Evolutionary conservation across 1,140 invertebrate genomes (phyloP), one percentile per base, ranked within the genome.

Genomic region (Polypedilum vanderplanki): DNA sequence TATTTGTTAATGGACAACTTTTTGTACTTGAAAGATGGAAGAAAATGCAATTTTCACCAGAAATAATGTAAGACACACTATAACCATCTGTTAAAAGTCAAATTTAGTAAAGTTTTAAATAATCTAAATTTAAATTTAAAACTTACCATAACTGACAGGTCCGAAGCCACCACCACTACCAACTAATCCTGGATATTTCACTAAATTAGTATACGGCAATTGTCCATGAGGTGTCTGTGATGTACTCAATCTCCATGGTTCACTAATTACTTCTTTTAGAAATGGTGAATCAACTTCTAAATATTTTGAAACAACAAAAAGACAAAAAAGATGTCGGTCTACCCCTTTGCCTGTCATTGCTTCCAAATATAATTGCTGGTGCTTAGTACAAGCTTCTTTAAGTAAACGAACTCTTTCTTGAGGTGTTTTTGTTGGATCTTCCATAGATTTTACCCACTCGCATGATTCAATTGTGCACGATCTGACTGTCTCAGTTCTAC

Each of bases 251-350:
- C 94, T 89, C 95, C 97, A 99, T 10, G 97, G 96, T 81, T 98
- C 97, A 81, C 94, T 98, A 74, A 99, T 87, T 41, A 99, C 96
- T 84, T 98, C 91, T 85, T 94, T 82, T 18, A 98, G 86, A 87
- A 99, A 98, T 17, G 96, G 96, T 20, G 95, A 97, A 77, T 98
- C 96, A 9, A 98, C 88, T 84, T 98, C 96, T 64, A 99, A 86
- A 82, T 99, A 99, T 84, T 98, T 98, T 18, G 96, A 98, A 70
- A 99, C 92, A 24, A 99, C 96, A 83, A 98, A 99, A 0, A 99
- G 86, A 81, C 97, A 98, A 86, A 99, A 98, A 7, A 99, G 84
- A 84, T 99, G 98, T 46, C 98, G 88, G 83, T 99, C 97, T 77
- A 99, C 95, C 76, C 97, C 97, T 80, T 91, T 90, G 1, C 96